These are phyloP conservation scores for Pungitius pungitius DNA, from an alignment of 2,113 vertebrate species.

Conservation along the genomic window DNA sequence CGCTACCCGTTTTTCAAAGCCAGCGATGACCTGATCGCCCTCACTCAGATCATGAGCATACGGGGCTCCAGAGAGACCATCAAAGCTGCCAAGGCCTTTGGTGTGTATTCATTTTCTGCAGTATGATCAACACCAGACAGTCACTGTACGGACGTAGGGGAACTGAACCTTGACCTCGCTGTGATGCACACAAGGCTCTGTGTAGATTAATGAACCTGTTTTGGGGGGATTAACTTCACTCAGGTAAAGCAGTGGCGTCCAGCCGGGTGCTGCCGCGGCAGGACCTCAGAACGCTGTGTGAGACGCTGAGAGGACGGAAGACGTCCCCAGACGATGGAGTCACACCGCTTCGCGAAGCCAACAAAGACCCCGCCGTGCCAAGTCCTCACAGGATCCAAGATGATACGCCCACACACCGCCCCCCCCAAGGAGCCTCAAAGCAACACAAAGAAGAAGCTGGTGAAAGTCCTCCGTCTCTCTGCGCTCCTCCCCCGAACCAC, in stretches of 20 bases:
- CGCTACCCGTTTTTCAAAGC: conserved; percentile 98
- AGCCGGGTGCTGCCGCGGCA: conserved; percentile 91
- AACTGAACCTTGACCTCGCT: not conserved
- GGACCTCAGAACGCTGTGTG: conserved; percentile 90
- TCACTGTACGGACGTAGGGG: not conserved
- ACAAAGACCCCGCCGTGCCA: not conserved
- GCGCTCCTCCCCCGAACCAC: not conserved
- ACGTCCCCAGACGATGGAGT: conserved; percentile 32
- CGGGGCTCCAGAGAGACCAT: conserved; percentile 93
- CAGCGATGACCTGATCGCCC: conserved; percentile 93
- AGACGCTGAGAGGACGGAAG: conserved; percentile 84
- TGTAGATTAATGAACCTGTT: conserved; percentile 6
- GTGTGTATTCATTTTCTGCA: conserved; percentile 73
- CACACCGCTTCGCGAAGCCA: conserved; percentile 27
- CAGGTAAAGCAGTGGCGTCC: conserved; percentile 92
- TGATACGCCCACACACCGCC: conserved; percentile 20
- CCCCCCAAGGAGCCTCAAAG: not conserved
- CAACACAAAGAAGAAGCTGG: conserved; percentile 6
- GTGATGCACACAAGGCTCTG: not conserved
- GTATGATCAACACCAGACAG: not conserved
- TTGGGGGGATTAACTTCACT: not conserved
- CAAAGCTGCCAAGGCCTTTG: conserved; percentile 90
- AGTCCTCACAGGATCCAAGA: conserved; percentile 5
- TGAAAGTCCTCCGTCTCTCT: not conserved
- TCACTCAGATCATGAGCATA: conserved; percentile 97